Conservation (phyloP, 1,140 invertebrate genomes). For the Trachymyrmex cornetzi region DNA sequence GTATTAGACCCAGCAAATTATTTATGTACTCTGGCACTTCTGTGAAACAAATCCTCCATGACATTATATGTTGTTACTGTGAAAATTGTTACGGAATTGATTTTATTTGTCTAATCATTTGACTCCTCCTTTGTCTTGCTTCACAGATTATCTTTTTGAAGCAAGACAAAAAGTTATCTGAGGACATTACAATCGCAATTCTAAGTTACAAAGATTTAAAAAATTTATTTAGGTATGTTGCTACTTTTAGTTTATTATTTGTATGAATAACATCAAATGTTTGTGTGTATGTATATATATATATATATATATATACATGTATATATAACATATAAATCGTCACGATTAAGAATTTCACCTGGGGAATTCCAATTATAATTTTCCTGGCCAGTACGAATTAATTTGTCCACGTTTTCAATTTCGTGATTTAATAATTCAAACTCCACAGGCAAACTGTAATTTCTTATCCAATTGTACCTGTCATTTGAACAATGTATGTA, state of each 20-base stretch:
- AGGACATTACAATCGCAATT: too few relatives aligned
- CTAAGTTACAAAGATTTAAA: too few relatives aligned
- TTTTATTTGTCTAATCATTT: not conserved
- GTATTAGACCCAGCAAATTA: constrained; percentile 85
- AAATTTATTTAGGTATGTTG: not conserved
- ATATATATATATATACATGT: too few relatives aligned
- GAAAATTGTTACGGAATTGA: not conserved
- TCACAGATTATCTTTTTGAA: not conserved
- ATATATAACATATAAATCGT: constrained; percentile 16
- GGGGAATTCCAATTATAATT: constrained; percentile 88
- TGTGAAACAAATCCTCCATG: constrained; percentile 72
- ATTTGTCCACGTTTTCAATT: constrained; percentile 87
- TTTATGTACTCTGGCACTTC: constrained; percentile 88
- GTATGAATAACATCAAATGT: not conserved
- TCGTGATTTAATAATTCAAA: constrained; percentile 88
- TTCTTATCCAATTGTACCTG: constrained; percentile 89
- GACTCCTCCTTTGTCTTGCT: too few relatives aligned
- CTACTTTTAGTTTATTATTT: not conserved
- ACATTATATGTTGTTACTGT: not conserved
- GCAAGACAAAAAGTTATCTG: not conserved
- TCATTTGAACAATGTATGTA: not conserved
- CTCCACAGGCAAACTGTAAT: constrained; percentile 87
- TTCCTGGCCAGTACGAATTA: constrained; percentile 87
- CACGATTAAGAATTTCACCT: constrained; percentile 83
- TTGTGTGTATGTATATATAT: too few relatives aligned